These are phyloP conservation scores for Hippocampus mohnikei DNA, from an alignment of 2,113 vertebrate species.

Conservation along the genomic window DNA sequence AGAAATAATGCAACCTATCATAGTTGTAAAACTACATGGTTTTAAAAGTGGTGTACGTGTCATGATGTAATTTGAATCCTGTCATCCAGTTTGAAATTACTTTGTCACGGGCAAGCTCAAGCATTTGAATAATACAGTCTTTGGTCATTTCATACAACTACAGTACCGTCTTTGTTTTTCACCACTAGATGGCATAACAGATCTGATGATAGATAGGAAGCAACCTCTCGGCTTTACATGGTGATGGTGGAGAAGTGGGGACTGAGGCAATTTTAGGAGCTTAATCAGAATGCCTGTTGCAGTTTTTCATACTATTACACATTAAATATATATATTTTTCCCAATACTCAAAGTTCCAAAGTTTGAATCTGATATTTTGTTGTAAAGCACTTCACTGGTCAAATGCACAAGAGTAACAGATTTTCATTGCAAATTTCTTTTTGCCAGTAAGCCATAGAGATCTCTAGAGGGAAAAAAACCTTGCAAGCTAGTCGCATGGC, in stretches of 20 bases:
- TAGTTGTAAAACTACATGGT: background rate
- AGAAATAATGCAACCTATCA: background rate
- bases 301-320: too few relatives aligned
- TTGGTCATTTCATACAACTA: background rate
- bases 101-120: background rate
- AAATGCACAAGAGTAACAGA: background rate
- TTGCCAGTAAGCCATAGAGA: background rate
- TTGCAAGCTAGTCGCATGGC: too few relatives aligned
- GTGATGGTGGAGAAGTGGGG: background rate
- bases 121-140: background rate
- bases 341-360: background rate
- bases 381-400: background rate
- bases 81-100: background rate
- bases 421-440: background rate
- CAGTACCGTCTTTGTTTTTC: slow-evolving; percentile 5
- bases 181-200: slow-evolving; percentile 57
- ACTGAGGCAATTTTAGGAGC: background rate
- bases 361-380: background rate
- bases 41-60: background rate
- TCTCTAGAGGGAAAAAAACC: too few relatives aligned
- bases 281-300: background rate
- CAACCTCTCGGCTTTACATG: too few relatives aligned
- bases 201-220: background rate
- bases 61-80: background rate
- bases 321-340: background rate